These are phyloP conservation scores for Erythrolamprus reginae DNA, from an alignment of 2,113 vertebrate species.

Conservation along the genomic window DNA sequence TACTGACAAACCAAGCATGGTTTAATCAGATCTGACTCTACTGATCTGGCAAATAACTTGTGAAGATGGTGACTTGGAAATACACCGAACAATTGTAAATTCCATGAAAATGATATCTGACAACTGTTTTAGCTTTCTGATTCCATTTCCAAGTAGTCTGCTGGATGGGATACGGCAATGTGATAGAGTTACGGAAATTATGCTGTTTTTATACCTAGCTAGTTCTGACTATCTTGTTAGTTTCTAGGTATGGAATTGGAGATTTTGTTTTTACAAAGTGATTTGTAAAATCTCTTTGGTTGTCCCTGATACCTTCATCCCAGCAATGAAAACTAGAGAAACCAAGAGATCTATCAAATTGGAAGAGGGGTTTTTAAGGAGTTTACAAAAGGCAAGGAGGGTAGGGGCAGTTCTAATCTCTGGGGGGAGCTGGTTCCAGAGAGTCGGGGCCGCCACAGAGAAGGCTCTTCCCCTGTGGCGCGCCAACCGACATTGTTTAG, in stretches of 20 bases:
- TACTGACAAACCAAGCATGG: conserved; percentile 50
- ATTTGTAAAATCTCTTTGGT: background rate
- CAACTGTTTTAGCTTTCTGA: background rate
- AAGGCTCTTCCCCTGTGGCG: too few species aligned
- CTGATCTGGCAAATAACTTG: conserved; percentile 52
- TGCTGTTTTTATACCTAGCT: background rate
- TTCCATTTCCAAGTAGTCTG: background rate
- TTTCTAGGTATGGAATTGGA: background rate
- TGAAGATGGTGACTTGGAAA: conserved; percentile 51
- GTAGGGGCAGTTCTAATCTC: too few species aligned
- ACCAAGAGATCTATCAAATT: too few species aligned
- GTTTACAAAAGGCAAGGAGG: too few species aligned
- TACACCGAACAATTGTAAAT: conserved; percentile 51
- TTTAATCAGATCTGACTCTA: conserved; percentile 64
- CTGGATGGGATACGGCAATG: background rate
- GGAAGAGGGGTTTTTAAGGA: too few species aligned
- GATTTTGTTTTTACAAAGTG: background rate
- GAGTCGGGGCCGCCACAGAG: too few species aligned
- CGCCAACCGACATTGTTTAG: too few species aligned
- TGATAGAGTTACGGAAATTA: background rate
- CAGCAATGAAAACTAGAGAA: background rate
- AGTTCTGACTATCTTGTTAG: background rate
- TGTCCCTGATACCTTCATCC: background rate
- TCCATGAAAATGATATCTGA: conserved; percentile 4
- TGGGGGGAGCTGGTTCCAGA: too few species aligned